Evolutionary conservation across 2,113 vertebrate genomes (phyloP).

Genomic region (Danio rerio): DNA sequence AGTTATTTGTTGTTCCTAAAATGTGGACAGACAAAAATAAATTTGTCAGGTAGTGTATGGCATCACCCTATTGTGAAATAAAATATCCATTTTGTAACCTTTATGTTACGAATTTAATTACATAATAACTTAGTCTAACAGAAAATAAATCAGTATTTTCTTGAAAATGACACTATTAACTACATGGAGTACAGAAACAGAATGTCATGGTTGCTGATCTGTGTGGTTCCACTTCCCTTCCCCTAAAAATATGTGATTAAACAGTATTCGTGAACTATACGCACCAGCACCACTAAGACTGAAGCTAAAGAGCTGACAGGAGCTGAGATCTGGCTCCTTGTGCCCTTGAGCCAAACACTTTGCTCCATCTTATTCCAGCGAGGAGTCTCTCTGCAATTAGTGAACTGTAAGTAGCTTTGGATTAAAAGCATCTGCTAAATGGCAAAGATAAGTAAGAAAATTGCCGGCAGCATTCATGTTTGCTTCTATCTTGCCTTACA

Average conservation of each 20-base stretch:
- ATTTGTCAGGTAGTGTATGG: too few relatives aligned
- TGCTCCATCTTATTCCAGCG: slow-evolving; percentile 15
- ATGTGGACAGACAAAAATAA: too few relatives aligned
- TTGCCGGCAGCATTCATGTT: slow-evolving; percentile 17
- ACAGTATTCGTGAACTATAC: neutral
- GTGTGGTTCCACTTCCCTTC: neutral
- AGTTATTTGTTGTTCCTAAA: too few relatives aligned
- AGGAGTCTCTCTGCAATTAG: slow-evolving; percentile 14
- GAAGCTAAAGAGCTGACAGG: neutral
- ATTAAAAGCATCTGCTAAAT: slow-evolving; percentile 45
- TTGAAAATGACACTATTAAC: neutral
- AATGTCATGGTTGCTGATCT: neutral
- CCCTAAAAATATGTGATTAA: neutral
- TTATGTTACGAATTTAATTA: neutral
- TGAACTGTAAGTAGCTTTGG: slow-evolving; percentile 35
- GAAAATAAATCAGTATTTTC: neutral
- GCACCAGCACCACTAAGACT: neutral
- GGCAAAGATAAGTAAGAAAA: slow-evolving; percentile 37
- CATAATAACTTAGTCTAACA: neutral
- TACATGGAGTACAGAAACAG: neutral
- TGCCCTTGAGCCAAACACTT: slow-evolving; percentile 36
- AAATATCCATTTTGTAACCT: too few relatives aligned
- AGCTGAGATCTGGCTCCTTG: neutral
- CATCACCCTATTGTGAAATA: too few relatives aligned
- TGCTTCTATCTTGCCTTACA: neutral